A percentile compares a stretch with the other conserved stretches of the same genome.
phyloP scores from a whole-genome alignment of 2,888 invertebrate species.

The Cyrtodaria siliqua region DNA sequence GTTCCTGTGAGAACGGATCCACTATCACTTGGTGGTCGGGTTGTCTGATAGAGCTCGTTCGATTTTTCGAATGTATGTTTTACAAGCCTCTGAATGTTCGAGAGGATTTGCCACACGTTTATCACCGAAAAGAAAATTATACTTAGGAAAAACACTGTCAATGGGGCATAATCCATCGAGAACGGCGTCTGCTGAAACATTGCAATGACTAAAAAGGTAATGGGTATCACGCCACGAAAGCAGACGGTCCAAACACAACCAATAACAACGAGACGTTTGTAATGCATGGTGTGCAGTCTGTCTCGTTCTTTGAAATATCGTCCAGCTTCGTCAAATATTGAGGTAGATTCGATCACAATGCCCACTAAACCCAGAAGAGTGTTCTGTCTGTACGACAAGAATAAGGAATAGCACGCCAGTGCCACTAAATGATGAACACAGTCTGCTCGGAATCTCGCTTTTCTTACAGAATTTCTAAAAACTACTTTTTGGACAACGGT shows the following conservation, averaged over 20 bases:
- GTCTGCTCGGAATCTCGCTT: constrained; percentile 56
- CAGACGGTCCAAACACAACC: constrained; percentile 61
- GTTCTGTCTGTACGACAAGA: constrained; percentile 68
- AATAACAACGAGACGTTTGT: constrained; percentile 54
- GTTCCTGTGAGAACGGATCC: constrained; percentile 9
- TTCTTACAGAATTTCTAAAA: constrained; percentile 33
- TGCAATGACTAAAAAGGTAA: constrained; percentile 68
- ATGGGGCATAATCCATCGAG: constrained; percentile 65
- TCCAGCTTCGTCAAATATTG: constrained; percentile 58
- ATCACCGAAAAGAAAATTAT: constrained; percentile 74
- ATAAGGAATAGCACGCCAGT: constrained; percentile 61
- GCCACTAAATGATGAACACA: constrained; percentile 70
- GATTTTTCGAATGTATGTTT: constrained; percentile 42
- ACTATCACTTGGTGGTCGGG: neutral
- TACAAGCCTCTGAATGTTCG: constrained; percentile 64
- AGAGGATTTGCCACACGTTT: constrained; percentile 71
- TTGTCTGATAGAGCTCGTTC: constrained; percentile 18
- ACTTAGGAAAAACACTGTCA: constrained; percentile 71
- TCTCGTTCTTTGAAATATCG: constrained; percentile 61
- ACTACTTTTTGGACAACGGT: constrained; percentile 54
- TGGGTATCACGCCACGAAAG: constrained; percentile 68
- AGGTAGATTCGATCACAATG: constrained; percentile 67
- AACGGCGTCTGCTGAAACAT: constrained; percentile 70
- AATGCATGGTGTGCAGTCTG: constrained; percentile 47
- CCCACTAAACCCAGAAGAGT: constrained; percentile 66